These are phyloP conservation scores for Halictus ligatus DNA, from an alignment of 2,888 invertebrate genomes.

Conservation along the genomic window DNA sequence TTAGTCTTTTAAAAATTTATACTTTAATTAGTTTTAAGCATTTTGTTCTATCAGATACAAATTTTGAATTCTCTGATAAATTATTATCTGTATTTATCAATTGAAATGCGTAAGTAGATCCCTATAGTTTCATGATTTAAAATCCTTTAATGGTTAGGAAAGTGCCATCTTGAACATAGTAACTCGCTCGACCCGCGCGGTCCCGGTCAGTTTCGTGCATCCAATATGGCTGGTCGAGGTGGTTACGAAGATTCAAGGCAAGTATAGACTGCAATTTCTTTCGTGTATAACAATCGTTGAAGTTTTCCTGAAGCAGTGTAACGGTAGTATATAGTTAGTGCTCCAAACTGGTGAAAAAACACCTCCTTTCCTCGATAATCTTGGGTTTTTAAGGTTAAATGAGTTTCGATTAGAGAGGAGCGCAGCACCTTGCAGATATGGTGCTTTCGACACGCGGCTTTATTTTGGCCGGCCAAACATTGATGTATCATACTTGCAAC, in stretches of 20 bases:
- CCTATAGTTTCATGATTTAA: constrained; percentile 35
- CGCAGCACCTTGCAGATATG: constrained; percentile 76
- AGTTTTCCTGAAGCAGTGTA: constrained; percentile 29
- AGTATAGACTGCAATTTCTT: constrained; percentile 79
- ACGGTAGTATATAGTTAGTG: constrained; percentile 24
- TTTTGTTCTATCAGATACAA: background rate
- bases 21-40: background rate
- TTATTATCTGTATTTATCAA: background rate
- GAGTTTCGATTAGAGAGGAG: constrained; percentile 69
- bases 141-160: constrained; percentile 55
- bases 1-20: constrained; percentile 9
- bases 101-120: constrained; percentile 4
- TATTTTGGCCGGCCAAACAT: constrained; percentile 71
- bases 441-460: constrained; percentile 76
- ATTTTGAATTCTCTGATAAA: background rate
- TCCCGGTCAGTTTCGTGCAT: constrained; percentile 84
- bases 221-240: constrained; percentile 96
- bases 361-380: constrained; percentile 38
- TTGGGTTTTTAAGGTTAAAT: constrained; percentile 74
- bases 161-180: constrained; percentile 74
- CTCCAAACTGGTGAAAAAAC: constrained; percentile 1
- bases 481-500: constrained; percentile 11
- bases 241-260: constrained; percentile 94
- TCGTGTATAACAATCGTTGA: constrained; percentile 33
- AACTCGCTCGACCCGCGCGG: constrained; percentile 77